Evolutionary conservation across 1,140 invertebrate species (phyloP), one percentile per base, ranked within the genome.

Genomic region (Nebria ingens): DNA sequence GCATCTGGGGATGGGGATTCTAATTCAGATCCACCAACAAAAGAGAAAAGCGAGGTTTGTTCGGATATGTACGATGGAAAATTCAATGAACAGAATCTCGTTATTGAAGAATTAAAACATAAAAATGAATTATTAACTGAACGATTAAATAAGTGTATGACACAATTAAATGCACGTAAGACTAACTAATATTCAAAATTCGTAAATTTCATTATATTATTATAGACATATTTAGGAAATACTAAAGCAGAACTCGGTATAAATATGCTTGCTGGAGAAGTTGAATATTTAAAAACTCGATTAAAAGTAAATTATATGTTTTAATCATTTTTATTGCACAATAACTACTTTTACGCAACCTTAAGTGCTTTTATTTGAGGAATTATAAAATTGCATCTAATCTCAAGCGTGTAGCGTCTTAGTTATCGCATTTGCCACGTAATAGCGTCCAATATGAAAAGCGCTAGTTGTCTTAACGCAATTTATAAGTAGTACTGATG

Each of bases 211-310:
- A 45, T 17, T 11, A 45, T 11, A 12, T 45, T 45, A 17, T 45
- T 45, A 17, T 45, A 45, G 4, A 45, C 17, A 17, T 45, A 12
- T 45, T 45, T 45, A 45, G 40, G 17, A 45, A 45, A 45, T 45
- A 45, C 40, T 4, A 17, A 45, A 45, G 17, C 40, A 6, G 40
- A 45, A 45, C 3, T 45, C 3, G 40, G 40, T 4, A 45, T 45
- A 12, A 45, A 17, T 45, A 45, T 45, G 40, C 6, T 45, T 9
- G 17, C 9, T 9, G 4, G 3, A 12, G 40, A 45, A 45, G 40
- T 45, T 4, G 40, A 45, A 45, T 45, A 45, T 45, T 45, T 45
- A 45, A 45, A 45, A 45, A 17, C 9, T 11, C 9, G 40, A 11
- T 45, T 45, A 45, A 45, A 17, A 17, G 25, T 34, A 34, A 34